A percentile compares a stretch with the other conserved stretches of the same genome.
phyloP scores from a whole-genome alignment of 2,888 invertebrate species.

The Allophyes oxyacanthae region DNA sequence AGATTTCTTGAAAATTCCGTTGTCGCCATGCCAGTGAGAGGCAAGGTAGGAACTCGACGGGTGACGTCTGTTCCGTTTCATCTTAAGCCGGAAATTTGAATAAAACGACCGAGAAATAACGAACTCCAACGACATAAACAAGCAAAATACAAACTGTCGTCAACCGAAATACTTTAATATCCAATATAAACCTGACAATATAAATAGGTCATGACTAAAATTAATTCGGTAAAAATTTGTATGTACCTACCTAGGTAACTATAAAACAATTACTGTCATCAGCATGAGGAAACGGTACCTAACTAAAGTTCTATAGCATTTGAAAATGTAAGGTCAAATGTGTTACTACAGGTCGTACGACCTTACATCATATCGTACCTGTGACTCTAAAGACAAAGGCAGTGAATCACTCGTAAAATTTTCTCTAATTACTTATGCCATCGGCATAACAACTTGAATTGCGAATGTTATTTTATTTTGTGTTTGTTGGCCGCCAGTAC shows the following conservation, averaged over 20 bases:
- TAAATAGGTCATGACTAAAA: neutral
- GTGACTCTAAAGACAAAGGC: constrained; percentile 40
- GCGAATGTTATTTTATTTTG: constrained; percentile 29
- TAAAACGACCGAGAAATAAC: constrained; percentile 12
- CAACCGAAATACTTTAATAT: no score
- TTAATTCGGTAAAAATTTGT: neutral
- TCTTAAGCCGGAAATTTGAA: constrained; percentile 30
- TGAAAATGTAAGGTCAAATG: constrained; percentile 26
- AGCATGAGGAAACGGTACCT: constrained; percentile 17
- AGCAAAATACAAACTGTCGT: neutral
- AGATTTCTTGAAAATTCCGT: no score
- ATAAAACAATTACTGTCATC: no score
- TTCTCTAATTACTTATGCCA: constrained; percentile 65
- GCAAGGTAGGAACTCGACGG: neutral
- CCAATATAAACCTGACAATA: neutral
- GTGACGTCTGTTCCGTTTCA: constrained; percentile 9
- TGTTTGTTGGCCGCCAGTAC: constrained; percentile 6
- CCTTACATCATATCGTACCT: constrained; percentile 15
- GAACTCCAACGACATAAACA: constrained; percentile 1
- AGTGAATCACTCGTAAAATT: constrained; percentile 48
- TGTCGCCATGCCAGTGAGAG: no score
- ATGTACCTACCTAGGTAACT: no score
- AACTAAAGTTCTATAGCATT: constrained; percentile 6
- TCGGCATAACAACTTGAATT: constrained; percentile 33
- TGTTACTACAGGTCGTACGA: constrained; percentile 1